Evolutionary conservation across 2,888 invertebrate species (phyloP).

Genomic region (Xestobium rufovillosum): DNA sequence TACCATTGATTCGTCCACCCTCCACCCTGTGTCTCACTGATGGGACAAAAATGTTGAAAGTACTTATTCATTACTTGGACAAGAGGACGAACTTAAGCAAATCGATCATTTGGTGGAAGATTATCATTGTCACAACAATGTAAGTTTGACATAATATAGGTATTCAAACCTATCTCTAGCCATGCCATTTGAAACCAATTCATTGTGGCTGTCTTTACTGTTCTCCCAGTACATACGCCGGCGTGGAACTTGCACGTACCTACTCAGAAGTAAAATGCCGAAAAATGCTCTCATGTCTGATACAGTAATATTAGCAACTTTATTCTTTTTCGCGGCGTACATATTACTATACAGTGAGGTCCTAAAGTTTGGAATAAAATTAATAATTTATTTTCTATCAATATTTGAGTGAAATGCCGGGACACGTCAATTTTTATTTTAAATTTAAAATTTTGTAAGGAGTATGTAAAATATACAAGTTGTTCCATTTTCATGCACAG

Average conservation of each 20-base stretch:
- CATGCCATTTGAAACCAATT: slow-evolving; percentile 4
- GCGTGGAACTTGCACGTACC: slow-evolving; percentile 8
- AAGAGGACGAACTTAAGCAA: slow-evolving; percentile 7
- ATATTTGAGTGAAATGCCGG: no score
- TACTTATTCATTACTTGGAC: background rate
- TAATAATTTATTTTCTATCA: no score
- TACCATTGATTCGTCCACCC: slow-evolving; percentile 9
- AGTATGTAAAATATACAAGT: no score
- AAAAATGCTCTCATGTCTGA: slow-evolving; percentile 12
- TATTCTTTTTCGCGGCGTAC: slow-evolving; percentile 2
- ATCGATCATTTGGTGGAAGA: slow-evolving; percentile 3
- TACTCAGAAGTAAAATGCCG: slow-evolving; percentile 12
- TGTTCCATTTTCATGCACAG: no score
- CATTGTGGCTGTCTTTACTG: slow-evolving; percentile 8
- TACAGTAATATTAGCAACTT: slow-evolving; percentile 3
- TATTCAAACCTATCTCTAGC: slow-evolving; percentile 7
- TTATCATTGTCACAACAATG: slow-evolving; percentile 2
- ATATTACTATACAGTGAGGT: no score
- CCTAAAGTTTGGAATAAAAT: no score
- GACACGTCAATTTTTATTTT: no score
- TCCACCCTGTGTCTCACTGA: no score
- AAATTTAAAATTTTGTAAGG: no score
- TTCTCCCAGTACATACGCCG: slow-evolving; percentile 13
- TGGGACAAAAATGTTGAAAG: no score
- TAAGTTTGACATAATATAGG: slow-evolving; percentile 4